Evolutionary conservation across 2,888 invertebrate species (phyloP).

Genomic region (Chironomus riparius): DNA sequence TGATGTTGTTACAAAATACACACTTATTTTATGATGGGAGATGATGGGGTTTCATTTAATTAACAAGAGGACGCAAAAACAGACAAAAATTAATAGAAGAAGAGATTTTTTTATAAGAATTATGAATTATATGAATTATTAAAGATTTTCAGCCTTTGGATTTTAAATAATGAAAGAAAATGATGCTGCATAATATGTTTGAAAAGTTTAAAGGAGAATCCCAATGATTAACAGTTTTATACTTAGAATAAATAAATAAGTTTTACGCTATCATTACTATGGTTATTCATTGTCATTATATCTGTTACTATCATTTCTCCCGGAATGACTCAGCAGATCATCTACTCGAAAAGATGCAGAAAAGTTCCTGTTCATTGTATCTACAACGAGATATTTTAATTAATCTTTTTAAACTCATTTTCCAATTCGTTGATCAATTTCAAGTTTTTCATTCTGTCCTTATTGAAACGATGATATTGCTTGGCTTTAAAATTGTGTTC

Average conservation of each 20-base stretch:
- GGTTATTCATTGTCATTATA: neutral
- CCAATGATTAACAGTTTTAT: neutral
- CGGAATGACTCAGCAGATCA: neutral
- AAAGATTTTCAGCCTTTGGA: neutral
- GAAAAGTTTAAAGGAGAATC: neutral
- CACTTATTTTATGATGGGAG: neutral
- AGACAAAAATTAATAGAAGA: neutral
- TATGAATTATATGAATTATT: no score
- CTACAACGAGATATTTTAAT: conserved; percentile 1
- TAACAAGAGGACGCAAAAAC: neutral
- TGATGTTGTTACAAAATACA: neutral
- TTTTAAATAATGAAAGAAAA: neutral
- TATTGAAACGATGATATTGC: no score
- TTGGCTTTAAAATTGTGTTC: no score
- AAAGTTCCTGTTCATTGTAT: neutral
- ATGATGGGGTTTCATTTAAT: neutral
- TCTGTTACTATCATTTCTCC: neutral
- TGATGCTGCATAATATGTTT: neutral
- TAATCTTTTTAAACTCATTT: conserved; percentile 19
- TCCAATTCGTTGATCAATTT: conserved; percentile 17
- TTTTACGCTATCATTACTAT: neutral
- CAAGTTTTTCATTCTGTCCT: neutral
- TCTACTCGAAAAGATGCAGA: neutral
- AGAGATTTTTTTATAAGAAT: neutral
- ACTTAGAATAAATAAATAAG: neutral